Conservation (phyloP, 1,140 invertebrate species). For the Bathynomus jamesi region DNA sequence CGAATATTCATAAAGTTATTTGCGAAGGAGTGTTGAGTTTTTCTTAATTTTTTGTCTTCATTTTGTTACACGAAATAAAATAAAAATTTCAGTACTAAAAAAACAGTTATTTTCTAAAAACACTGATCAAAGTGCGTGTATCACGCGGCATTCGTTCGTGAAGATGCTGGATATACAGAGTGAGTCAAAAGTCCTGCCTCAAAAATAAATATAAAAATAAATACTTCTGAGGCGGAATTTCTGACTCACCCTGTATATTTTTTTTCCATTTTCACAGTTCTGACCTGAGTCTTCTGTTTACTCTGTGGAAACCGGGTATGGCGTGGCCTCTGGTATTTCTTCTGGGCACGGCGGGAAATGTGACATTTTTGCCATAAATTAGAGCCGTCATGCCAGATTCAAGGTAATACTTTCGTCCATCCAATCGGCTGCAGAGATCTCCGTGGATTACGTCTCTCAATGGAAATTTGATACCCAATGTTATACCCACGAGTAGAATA, state of each 20-base stretch:
- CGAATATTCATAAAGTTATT: too few relatives aligned
- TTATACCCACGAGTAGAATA: too few relatives aligned
- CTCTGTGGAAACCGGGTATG: background rate
- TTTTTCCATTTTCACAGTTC: background rate
- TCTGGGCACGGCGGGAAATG: background rate
- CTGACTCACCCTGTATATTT: background rate
- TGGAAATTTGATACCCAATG: too few relatives aligned
- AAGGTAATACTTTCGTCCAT: conserved; percentile 21
- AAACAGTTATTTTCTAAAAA: too few relatives aligned
- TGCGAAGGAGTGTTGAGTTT: too few relatives aligned
- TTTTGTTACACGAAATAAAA: too few relatives aligned
- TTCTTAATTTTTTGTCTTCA: too few relatives aligned
- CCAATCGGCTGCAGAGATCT: conserved; percentile 18
- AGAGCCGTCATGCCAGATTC: conserved; percentile 12
- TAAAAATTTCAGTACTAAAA: too few relatives aligned
- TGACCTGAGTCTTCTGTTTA: background rate
- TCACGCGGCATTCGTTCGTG: background rate
- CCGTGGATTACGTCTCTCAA: conserved; percentile 14
- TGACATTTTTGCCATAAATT: conserved; percentile 16
- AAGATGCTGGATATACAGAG: background rate
- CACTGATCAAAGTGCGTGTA: too few relatives aligned
- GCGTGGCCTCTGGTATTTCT: background rate
- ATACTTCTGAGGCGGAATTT: background rate
- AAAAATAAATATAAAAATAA: background rate
- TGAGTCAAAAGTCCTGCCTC: background rate